Conservation (phyloP, 2,888 invertebrate genomes). For the Tanytarsus gracilentus region DNA sequence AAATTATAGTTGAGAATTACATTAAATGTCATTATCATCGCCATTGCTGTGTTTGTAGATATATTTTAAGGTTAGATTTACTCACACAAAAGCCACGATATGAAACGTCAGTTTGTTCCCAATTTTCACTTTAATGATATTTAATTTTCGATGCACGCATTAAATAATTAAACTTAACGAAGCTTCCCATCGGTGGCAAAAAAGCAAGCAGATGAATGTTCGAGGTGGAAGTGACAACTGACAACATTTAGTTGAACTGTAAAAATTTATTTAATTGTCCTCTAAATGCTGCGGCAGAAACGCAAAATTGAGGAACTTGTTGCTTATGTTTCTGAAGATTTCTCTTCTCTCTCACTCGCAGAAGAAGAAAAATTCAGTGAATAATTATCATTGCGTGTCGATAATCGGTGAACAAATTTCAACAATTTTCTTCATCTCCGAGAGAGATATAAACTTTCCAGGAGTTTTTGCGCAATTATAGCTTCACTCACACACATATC, state of each 20-base stretch:
- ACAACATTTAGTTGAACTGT: not conserved
- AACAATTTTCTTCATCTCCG: not conserved
- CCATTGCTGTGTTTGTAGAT: not conserved
- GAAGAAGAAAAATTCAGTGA: conserved; percentile 15
- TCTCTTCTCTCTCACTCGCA: not conserved
- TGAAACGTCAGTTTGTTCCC: not conserved
- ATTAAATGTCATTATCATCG: not conserved
- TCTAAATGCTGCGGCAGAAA: too few relatives aligned
- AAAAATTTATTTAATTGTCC: conserved; percentile 2
- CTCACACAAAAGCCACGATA: not conserved
- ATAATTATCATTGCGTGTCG: conserved; percentile 27
- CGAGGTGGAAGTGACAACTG: not conserved
- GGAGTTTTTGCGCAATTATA: too few relatives aligned
- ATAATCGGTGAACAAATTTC: conserved; percentile 13
- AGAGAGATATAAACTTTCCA: not conserved
- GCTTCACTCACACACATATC: too few relatives aligned
- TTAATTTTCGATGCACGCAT: conserved; percentile 28
- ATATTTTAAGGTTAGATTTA: not conserved
- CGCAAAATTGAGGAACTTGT: too few relatives aligned
- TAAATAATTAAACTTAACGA: not conserved
- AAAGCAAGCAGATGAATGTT: not conserved
- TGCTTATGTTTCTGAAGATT: not conserved
- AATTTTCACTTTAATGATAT: conserved; percentile 29
- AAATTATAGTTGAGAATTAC: conserved; percentile 2
- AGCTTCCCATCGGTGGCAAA: not conserved